phyloP scores from a whole-genome alignment of 2,113 vertebrate species.

The Noturus placidus region DNA sequence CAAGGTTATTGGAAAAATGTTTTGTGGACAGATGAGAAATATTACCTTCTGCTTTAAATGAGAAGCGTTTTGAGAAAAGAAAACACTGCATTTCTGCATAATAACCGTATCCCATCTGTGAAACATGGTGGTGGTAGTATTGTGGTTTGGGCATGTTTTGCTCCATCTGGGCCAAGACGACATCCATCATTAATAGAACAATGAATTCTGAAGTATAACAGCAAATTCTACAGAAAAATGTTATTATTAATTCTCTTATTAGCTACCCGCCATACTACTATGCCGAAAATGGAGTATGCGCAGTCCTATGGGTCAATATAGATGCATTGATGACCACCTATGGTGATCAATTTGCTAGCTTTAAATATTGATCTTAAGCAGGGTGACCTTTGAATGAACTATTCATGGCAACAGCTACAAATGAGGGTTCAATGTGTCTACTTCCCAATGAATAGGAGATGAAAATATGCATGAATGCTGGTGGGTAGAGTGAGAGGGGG shows the following conservation, averaged over 20 bases:
- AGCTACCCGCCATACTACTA: neutral
- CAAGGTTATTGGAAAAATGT: no score
- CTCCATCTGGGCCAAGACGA: no score
- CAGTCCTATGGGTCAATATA: neutral
- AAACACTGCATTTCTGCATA: no score
- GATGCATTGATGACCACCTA: neutral
- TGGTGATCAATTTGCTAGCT: slow-evolving; percentile 32
- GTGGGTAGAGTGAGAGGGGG: neutral
- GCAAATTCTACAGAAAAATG: no score
- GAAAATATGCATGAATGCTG: slow-evolving; percentile 19
- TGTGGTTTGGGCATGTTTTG: no score
- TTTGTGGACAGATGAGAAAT: no score
- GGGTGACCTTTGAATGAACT: slow-evolving; percentile 43
- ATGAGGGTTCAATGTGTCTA: slow-evolving; percentile 15
- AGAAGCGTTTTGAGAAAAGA: no score
- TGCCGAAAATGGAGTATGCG: neutral
- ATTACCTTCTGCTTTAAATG: no score
- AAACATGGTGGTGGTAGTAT: no score
- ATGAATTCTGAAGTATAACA: no score
- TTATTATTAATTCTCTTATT: neutral
- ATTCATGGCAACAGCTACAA: slow-evolving; percentile 24
- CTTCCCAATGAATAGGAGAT: slow-evolving; percentile 1
- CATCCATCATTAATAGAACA: no score
- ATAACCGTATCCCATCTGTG: no score
- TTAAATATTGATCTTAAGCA: slow-evolving; percentile 10